Base-by-base conservation (phyloP, 1,140 invertebrate genomes). In the Drosophila lini region DNA sequence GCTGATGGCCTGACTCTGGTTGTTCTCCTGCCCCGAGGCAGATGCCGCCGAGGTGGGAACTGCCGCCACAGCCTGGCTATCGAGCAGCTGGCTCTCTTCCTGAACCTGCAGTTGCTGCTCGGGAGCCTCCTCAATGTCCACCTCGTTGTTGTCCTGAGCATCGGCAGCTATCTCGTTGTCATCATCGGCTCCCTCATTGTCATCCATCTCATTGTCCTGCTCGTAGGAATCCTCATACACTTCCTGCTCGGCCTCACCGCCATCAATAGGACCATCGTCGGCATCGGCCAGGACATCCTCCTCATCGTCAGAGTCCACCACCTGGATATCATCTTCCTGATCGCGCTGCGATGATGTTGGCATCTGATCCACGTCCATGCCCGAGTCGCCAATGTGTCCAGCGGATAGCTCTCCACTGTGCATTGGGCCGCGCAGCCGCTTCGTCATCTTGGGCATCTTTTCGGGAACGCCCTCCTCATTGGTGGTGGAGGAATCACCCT, bases 321-420 rank as follows among this genome's bases (percentile, higher is more conserved):
- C 95, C 16, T 97, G 95, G 31, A 96, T 95, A 73, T 97, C 96
- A 91, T 96, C 96, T 74, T 96, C 96, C 79, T 96, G 96, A 90
- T 97, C 96, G 32, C 96, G 94, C 83, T 96, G 96, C 25, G 96
- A 96, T 5, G 96, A 97, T 0, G 96, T 97, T 3, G 96, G 96
- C 44, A 97, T 96, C 93, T 97, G 94, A 81, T 96, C 95, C 6
- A 95, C 95, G 80, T 96, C 95, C 48, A 95, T 93, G 31, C 93
- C 93, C 25, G 93, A 93, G 61, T 94, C 94, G 32, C 92, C 93
- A 53, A 94, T 93, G 47, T 93, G 93, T 3, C 74, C 69, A 22
- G 78, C 74, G 1, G 85, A 79, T 2, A 90, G 57, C 22, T 91
- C 90, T 0, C 74, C 80, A 22, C 75, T 69, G 59, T 92, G 85